Evolutionary conservation across 2,888 invertebrate genomes (phyloP), one percentile per base, ranked within the genome.

Genomic region (Doris montereyensis): DNA sequence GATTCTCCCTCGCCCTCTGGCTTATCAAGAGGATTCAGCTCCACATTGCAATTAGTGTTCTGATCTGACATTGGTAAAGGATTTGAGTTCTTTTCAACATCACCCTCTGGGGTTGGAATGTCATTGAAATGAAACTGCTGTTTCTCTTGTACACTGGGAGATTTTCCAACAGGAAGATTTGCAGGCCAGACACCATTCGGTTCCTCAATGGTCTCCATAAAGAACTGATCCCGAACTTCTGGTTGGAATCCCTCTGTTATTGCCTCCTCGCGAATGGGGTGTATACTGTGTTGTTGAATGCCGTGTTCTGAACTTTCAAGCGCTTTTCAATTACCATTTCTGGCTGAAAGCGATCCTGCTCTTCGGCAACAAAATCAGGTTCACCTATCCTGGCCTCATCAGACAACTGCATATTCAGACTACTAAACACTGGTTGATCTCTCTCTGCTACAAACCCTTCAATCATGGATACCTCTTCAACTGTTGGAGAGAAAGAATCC

Each of bases 231-330:
- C 10, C 60, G 52, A 26, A 72, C 65, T 34, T 83, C 83, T 34
- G 81, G 83, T 35, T 81, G 81, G 76, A 83, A 83, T 2, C 83
- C 70, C 35, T 81, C 81, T 26, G 41, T 52, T 0, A 79, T 57
- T 3, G n/a, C 72, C 3, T 41, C 32, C n/a, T 79, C 79, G 35
- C 35, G 71, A 52, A 79, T 79, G 5, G 79, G 79, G 34, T 79
- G 79, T 17, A 17, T 41, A 35, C 62, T 76, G 30, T n/a, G 41
- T 26, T 78, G 73, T 17, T 5, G 30, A 28, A 62, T 76, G 30
- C 21, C 34, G 17, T 78, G 74, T 17, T 26, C 35, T 8, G 57
- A 4, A 21, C 13, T 26, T 26, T 62, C 71, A 13, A 68, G 2
- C 3, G 65, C 41, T 68, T 41, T 52, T 76, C 76, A 41, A 13